Base-by-base conservation (phyloP, 1,140 invertebrate genomes). In the roundworm (Caenorhabditis elegans) region DNA sequence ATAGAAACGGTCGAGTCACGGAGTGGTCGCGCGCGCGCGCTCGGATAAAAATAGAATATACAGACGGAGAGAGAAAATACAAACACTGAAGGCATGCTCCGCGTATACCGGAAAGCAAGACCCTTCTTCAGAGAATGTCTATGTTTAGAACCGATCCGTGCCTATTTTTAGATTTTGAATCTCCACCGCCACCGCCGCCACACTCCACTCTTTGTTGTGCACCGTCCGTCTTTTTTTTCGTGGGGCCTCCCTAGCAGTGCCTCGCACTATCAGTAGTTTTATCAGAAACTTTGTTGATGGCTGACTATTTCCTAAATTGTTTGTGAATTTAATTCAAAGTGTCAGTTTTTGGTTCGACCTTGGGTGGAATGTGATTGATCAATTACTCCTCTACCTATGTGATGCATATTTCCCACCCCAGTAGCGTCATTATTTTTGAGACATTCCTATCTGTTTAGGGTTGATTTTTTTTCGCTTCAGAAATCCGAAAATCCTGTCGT, bases 111-210 rank as follows among this genome's bases (percentile, higher is more conserved):
- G 60, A 70, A 70, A 70, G n/a, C n/a, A n/a, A n/a, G n/a, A n/a
- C n/a, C n/a, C n/a, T n/a, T n/a, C n/a, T n/a, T n/a, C n/a, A n/a
- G n/a, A n/a, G n/a, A n/a, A n/a, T 70, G 36, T 39, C 60, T 70
- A 70, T 70, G 60, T 70, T 70, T 70, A 70, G 60, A 70, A 70
- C 34, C 34, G 15, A 70, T 70, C 34, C 34, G 60, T 22, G 60
- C 60, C n/a, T 70, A 70, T 70, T 70, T 70, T 70, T 70, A n/a
- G 60, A 70, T n/a, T n/a, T n/a, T n/a, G n/a, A n/a, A n/a, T n/a
- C n/a, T n/a, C n/a, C n/a, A n/a, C n/a, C n/a, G n/a, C n/a, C n/a
- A 43, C 5, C 28, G 6, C 55, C n/a, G 8, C 53, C 31, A 17
- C 53, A 5, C 53, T 60, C 60, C 60, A 70, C 34, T 17, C 11